These are phyloP conservation scores for Prochilodus magdalenae DNA, from an alignment of 2,113 vertebrate genomes.

Conservation along the genomic window DNA sequence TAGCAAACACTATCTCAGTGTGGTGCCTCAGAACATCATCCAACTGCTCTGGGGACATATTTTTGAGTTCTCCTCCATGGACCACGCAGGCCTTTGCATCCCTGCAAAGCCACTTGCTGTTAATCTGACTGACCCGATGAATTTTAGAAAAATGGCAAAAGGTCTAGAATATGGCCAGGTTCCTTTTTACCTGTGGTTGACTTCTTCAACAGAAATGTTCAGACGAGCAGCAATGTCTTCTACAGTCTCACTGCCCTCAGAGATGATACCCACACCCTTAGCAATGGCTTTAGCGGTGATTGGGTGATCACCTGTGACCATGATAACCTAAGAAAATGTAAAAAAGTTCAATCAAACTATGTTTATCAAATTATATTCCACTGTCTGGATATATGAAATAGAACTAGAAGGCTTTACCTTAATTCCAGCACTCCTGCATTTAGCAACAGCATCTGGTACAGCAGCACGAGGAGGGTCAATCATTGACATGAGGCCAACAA, in stretches of 20 bases:
- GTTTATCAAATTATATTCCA: not conserved
- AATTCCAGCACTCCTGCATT: constrained; percentile 93
- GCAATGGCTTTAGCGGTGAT: constrained; percentile 96
- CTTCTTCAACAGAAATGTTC: constrained; percentile 87
- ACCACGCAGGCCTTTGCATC: constrained; percentile 93
- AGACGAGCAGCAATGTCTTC: constrained; percentile 89
- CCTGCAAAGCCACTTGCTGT: constrained; percentile 64
- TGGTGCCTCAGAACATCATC: constrained; percentile 86
- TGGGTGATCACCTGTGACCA: constrained; percentile 94
- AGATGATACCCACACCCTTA: constrained; percentile 92
- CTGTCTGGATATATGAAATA: not conserved
- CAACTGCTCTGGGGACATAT: constrained; percentile 78
- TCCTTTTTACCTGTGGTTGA: constrained; percentile 83
- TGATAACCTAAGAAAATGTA: constrained; percentile 82
- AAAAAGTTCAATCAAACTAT: not conserved
- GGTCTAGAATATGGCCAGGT: too few species aligned
- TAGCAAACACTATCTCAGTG: constrained; percentile 90
- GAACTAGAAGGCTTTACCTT: constrained; percentile 74
- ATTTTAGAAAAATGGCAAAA: not conserved
- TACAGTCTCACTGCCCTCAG: constrained; percentile 90
- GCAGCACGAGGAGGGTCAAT: constrained; percentile 89
- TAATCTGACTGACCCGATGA: not conserved
- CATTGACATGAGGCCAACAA: constrained; percentile 94
- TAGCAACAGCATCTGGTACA: constrained; percentile 88
- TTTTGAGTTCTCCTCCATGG: constrained; percentile 89